Evolutionary conservation across 2,797 vertebrate species (phyloP), one percentile per base, ranked within the genome.

Genomic region (Anguilla anguilla): DNA sequence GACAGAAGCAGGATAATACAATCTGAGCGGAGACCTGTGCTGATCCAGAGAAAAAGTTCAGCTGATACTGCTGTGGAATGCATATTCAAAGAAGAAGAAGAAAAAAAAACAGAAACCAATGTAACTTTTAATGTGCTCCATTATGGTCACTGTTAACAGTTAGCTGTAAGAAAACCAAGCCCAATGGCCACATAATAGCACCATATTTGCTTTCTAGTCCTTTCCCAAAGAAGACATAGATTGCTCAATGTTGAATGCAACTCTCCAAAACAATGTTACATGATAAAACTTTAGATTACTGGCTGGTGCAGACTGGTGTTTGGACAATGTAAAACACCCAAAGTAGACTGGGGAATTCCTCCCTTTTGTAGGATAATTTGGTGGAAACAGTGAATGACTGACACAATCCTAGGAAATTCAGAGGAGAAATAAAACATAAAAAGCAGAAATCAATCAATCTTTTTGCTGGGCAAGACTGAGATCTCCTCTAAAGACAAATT

Each of bases 191-290:
- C 19, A 67, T 25, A 67, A 25, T 25, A 28, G 22, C 6, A 67
- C 25, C 64, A 67, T 6, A 67, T 84, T 53, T 59, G 13, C 83
- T 31, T 61, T 61, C 57, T 19, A 43, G 25, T 35, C 31, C 31
- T 88, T 67, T 46, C 46, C 7, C 85, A 86, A 90, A 35, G 39
- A 85, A 35, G 64, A 59, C 39, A 87, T 55, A 35, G 69, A 69
- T 67, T 86, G 77, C 64, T 79, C 25, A 79, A 74, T 17, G 10
- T 51, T 43, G 67, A 59, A 55, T 69, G 79, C 43, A 49, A 2
- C 59, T 84, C 84, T 82, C 57, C 64, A 89, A 86, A 82, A 25
- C 46, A 2, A 11, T 31, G 46, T 86, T 46, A 83, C 88, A 84
- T 87, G 43, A 86, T 84, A 46, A 46, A 86, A 46, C 55, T 22